Base-by-base conservation (phyloP, 2,113 vertebrate species). In the Phylloscopus trochiloides region DNA sequence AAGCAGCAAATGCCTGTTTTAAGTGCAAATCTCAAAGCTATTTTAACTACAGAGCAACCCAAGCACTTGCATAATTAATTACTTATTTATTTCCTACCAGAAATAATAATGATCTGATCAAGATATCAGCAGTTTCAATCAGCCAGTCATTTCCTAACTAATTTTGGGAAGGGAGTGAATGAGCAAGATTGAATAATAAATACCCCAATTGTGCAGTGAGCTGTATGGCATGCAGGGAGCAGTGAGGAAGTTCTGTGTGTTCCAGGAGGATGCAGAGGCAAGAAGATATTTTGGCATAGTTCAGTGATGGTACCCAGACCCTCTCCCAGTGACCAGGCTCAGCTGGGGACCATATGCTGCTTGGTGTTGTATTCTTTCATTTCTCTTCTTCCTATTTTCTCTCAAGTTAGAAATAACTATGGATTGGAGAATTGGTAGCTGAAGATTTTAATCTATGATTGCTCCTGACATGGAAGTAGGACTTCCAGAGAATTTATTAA, bases 31-130 rank as follows among this genome's bases (percentile, higher is more conserved):
- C 51, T 86, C 45, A 83, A 80, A 73, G 38, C 26, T 90, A 76
- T 82, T 96, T 91, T 79, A 92, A 90, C 66, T n/a, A 70, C 34
- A 52, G 42, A 88, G 55, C 54, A 70, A 29, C 15, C 28, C 1
- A 8, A 66, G 55, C 51, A 77, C 55, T 90, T 79, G 51, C 59
- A 83, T 51, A 77, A 90, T 90, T 73, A 94, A 79, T 96, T 92
- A 75, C n/a, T 96, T 96, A 52, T 90, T 98, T 92, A 85, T 88
- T 91, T 95, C 68, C 83, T 51, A 91, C 74, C 67, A 88, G 94
- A 96, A 94, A 87, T 92, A 95, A 76, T 76, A 92, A 92, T 80
- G 90, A 90, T 91, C 75, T 74, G 86, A 90, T 95, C 76, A 29
- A 95, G 92, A 90, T 88, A 96, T 72, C 70, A 86, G 88, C 86